Conservation (phyloP, 92 coral and sea anemone species). For the Epizoanthus fatuus region DNA sequence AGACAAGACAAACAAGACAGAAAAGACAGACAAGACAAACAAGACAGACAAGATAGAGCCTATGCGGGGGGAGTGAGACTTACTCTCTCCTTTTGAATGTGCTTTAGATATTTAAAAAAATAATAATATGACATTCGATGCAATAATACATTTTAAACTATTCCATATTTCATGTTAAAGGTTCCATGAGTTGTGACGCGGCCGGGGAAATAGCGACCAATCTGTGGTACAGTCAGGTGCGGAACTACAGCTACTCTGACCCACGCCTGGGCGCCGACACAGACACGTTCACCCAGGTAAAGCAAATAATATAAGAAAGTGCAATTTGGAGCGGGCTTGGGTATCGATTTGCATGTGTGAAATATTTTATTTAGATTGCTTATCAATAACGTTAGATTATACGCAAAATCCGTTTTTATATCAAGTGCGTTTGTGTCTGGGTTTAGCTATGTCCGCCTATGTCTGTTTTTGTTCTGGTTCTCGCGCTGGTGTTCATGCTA, state of each 20-base stretch:
- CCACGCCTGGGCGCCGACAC: slow-evolving; percentile 90
- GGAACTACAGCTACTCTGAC: slow-evolving; percentile 89
- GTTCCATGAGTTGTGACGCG: slow-evolving; percentile 83
- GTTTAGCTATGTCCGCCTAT: neutral
- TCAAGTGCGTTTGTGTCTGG: neutral
- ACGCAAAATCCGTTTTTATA: too few species aligned
- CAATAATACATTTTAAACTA: neutral
- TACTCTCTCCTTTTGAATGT: too few species aligned
- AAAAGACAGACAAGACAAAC: too few species aligned
- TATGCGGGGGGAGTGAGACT: too few species aligned
- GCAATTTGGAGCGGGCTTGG: neutral
- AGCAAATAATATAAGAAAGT: neutral
- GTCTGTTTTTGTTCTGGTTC: neutral
- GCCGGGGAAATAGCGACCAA: slow-evolving; percentile 93
- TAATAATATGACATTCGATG: too few species aligned
- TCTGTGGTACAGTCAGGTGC: slow-evolving; percentile 93
- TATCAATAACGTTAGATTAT: too few species aligned
- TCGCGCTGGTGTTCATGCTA: neutral
- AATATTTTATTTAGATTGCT: too few species aligned
- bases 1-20: too few species aligned
- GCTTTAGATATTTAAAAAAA: too few species aligned
- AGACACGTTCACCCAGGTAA: slow-evolving; percentile 93
- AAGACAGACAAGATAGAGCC: too few species aligned
- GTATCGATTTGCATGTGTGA: too few species aligned
- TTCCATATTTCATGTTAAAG: slow-evolving; percentile 9